Evolutionary conservation across 2,888 invertebrate species (phyloP).

Genomic region (Portevinia maculata): DNA sequence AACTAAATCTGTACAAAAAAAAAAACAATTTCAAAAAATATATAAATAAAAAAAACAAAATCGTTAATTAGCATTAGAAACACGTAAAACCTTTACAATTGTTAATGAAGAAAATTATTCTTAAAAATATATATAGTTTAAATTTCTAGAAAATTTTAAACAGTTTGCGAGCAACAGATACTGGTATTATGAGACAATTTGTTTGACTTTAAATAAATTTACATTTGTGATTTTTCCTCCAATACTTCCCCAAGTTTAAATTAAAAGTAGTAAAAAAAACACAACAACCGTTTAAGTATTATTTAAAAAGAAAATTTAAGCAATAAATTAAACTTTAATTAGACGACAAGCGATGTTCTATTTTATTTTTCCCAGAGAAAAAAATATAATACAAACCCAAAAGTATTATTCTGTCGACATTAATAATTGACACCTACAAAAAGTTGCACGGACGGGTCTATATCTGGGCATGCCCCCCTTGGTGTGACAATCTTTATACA

Average conservation of each 20-base stretch:
- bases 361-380: slow-evolving; percentile 15
- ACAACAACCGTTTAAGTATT: slow-evolving; percentile 57
- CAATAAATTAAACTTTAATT: slow-evolving; percentile 69
- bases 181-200: slow-evolving; percentile 23
- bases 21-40: slow-evolving; percentile 62
- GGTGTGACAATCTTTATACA: slow-evolving; percentile 43
- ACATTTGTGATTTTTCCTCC: slow-evolving; percentile 38
- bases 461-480: background rate
- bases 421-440: slow-evolving; percentile 56
- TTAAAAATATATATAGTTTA: slow-evolving; percentile 55
- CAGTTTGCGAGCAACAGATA: slow-evolving; percentile 1
- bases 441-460: slow-evolving; percentile 33
- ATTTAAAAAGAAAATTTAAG: slow-evolving; percentile 52
- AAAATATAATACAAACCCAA: slow-evolving; percentile 18
- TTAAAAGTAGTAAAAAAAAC: background rate
- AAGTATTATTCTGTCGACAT: slow-evolving; percentile 47
- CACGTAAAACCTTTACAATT: slow-evolving; percentile 46
- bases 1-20: slow-evolving; percentile 53
- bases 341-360: slow-evolving; percentile 18
- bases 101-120: slow-evolving; percentile 48
- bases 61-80: slow-evolving; percentile 71
- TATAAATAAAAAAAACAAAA: slow-evolving; percentile 40
- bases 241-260: slow-evolving; percentile 34
- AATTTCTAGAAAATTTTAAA: slow-evolving; percentile 33
- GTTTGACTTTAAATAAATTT: slow-evolving; percentile 20